phyloP scores from a whole-genome alignment of 2,888 invertebrate genomes.

The Ophion ventricosus region DNA sequence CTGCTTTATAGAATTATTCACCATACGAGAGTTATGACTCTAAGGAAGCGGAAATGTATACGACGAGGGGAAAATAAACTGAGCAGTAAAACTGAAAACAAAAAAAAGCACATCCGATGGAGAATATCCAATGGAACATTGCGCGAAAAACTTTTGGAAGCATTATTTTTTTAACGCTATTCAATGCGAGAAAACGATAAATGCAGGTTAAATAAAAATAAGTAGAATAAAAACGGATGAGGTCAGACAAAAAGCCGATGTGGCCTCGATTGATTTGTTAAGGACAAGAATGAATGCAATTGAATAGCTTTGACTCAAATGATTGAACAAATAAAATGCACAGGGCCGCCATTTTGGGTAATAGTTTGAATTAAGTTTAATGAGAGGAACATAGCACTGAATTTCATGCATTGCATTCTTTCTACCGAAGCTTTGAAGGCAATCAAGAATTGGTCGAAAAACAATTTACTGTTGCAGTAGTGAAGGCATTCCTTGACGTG shows the following conservation, averaged over 20 bases:
- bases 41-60: background rate
- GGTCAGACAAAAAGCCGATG: background rate
- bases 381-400: background rate
- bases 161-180: background rate
- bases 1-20: background rate
- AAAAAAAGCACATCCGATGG: background rate
- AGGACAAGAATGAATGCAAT: background rate
- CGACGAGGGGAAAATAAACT: background rate
- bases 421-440: background rate
- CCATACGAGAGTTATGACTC: background rate
- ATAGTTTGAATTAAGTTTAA: background rate
- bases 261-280: background rate
- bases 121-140: background rate
- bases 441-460: background rate
- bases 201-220: background rate
- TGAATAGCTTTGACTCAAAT: background rate
- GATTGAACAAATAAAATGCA: no score
- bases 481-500: background rate
- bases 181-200: background rate
- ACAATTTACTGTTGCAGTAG: background rate
- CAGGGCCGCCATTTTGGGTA: no score
- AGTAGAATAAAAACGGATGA: background rate
- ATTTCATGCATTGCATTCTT: background rate
- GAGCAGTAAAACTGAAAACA: background rate
- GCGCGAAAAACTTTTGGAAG: background rate